phyloP scores from a whole-genome alignment of 2,888 invertebrate genomes.

The Peribatodes rhomboidaria region DNA sequence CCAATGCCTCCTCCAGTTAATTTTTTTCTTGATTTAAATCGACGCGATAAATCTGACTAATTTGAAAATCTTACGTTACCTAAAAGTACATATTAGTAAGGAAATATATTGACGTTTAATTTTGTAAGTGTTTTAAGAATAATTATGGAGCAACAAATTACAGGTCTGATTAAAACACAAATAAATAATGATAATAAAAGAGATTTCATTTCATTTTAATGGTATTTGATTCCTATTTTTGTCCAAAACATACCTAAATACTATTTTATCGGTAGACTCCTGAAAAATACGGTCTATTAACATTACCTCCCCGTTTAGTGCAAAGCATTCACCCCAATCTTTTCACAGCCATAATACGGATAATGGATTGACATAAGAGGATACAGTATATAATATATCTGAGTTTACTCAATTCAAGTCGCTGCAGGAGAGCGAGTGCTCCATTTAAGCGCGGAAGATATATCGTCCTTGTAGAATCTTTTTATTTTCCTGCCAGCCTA shows the following conservation, averaged over 20 bases:
- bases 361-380: conserved; percentile 36
- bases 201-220: too few relatives aligned
- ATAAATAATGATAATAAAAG: too few relatives aligned
- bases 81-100: too few relatives aligned
- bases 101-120: too few relatives aligned
- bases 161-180: too few relatives aligned
- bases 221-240: neutral
- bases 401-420: conserved; percentile 44
- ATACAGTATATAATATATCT: conserved; percentile 40
- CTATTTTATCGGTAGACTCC: neutral
- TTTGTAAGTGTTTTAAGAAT: too few relatives aligned
- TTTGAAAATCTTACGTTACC: neutral
- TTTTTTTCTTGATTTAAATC: conserved; percentile 3
- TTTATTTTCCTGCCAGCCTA: conserved; percentile 58
- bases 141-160: too few relatives aligned
- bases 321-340: neutral
- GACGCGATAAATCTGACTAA: conserved; percentile 3
- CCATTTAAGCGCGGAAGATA: conserved; percentile 63
- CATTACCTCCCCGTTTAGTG: neutral
- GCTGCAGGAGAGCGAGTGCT: conserved; percentile 40
- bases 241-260: too few relatives aligned
- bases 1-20: conserved; percentile 51
- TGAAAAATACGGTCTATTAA: neutral
- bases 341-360: conserved; percentile 20
- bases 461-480: conserved; percentile 67